A percentile compares a stretch with the other conserved stretches of the same genome.
phyloP scores from a whole-genome alignment of 2,113 vertebrate species.

The Caranx ignobilis region DNA sequence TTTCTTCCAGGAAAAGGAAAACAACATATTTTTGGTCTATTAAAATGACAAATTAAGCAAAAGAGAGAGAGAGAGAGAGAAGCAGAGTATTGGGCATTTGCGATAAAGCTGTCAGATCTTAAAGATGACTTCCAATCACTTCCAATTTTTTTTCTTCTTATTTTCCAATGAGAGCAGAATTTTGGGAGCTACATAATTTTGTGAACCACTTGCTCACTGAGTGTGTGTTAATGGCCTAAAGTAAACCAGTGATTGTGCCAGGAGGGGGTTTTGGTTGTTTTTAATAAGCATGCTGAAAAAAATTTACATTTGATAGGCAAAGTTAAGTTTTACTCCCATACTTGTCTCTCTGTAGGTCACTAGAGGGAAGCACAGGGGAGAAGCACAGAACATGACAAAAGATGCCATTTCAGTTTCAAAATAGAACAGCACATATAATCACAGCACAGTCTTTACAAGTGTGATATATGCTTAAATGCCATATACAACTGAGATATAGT shows the following conservation, averaged over 20 bases:
- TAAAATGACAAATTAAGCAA: constrained; percentile 56
- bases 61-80: constrained; percentile 55
- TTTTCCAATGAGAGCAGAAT: constrained; percentile 58
- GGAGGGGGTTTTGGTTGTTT: constrained; percentile 78
- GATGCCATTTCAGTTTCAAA: constrained; percentile 90
- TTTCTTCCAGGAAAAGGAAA: constrained; percentile 42
- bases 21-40: constrained; percentile 45
- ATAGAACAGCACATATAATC: constrained; percentile 39
- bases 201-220: constrained; percentile 99
- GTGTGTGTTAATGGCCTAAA: constrained; percentile 95
- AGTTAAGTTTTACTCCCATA: constrained; percentile 99
- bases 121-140: constrained; percentile 21
- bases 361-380: constrained; percentile 96
- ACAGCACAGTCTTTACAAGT: constrained; percentile 52
- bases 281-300: constrained; percentile 99
- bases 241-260: constrained; percentile 95
- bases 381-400: constrained; percentile 89
- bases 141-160: constrained; percentile 31
- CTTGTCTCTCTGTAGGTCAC: constrained; percentile 99
- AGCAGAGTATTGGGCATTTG: constrained; percentile 57
- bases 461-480: constrained; percentile 27
- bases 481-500: constrained; percentile 21
- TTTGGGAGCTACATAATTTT: constrained; percentile 84
- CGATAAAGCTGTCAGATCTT: constrained; percentile 47
- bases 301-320: constrained; percentile 99